Base-by-base conservation (phyloP, 2,113 vertebrate genomes). In the Rafetus swinhoei region DNA sequence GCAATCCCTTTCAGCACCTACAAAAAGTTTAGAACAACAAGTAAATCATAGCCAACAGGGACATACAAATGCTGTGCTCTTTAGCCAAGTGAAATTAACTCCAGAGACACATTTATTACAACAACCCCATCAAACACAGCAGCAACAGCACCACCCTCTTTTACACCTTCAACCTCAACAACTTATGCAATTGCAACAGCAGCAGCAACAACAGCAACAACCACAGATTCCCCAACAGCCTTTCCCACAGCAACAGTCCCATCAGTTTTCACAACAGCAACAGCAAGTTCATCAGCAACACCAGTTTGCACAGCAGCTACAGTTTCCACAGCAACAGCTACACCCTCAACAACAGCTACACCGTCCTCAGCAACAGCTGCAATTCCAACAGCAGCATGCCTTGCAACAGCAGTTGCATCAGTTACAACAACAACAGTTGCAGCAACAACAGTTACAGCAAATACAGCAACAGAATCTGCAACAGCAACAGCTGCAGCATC, bases 11-110 rank as follows among this genome's bases (percentile, higher is more conserved):
- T 98, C 99, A n/a, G 98, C 98, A 79, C 98, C 99, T 94, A 98
- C 98, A 25, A 99, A 99, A 98, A 97, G 97, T 39, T 91, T 99
- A 94, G 99, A 99, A 18, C 98, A 98, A 32, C 98, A 98, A 97
- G 98, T 98, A 86, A 98, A 97, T 94, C 99, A 98, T 94, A 97
- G 98, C 96, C 98, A 99, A 80, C 97, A 98, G 94, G 98, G 98
- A 88, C 98, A 98, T 80, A 95, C 98, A 25, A 98, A 97, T 29
- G 95, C 98, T 7, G 97, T 98, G 83, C 95, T 99, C 50, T 99
- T 98, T 89, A 90, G 97, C 82, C 98, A 97, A 90, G 97, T 97
- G 87, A 98, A 98, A 95, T 95, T 97, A 93, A 90, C 97, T 39
- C 96, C 98, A 2, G 99, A 99, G 95, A 97, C 99, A n/a, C 99